Percentiles rank a stretch among this genome's conserved stretches.
Conservation (phyloP, 2,113 vertebrate genomes). For the Onychostoma macrolepis region DNA sequence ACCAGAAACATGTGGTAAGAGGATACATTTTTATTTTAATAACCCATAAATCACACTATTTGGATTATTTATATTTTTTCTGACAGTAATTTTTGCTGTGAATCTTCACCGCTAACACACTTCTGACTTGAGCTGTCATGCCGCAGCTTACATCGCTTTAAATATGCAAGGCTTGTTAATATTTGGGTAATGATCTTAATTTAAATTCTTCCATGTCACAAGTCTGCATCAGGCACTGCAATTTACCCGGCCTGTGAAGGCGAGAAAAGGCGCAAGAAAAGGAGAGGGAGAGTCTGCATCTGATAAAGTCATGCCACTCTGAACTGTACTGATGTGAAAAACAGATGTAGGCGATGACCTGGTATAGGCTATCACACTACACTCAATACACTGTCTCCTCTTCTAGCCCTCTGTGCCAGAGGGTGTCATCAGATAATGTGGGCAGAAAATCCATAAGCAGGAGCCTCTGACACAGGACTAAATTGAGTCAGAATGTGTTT, state of each 20-base stretch:
- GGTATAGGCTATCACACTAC: constrained; percentile 56
- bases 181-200: constrained; percentile 19
- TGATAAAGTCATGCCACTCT: constrained; percentile 64
- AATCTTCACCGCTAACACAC: not conserved
- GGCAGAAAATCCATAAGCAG: constrained; percentile 65
- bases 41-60: not conserved
- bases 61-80: not conserved
- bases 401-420: constrained; percentile 46
- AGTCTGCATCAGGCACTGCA: constrained; percentile 53
- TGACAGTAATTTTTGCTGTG: not conserved
- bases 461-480: constrained; percentile 60
- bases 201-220: constrained; percentile 30
- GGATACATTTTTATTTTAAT: not conserved
- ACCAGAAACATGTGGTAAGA: not conserved
- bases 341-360: constrained; percentile 54
- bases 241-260: constrained; percentile 58
- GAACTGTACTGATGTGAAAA: constrained; percentile 53
- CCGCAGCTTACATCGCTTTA: not conserved
- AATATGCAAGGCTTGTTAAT: constrained; percentile 8
- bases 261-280: constrained; percentile 32
- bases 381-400: constrained; percentile 59
- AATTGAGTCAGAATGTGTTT: constrained; percentile 69
- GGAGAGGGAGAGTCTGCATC: constrained; percentile 64
- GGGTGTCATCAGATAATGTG: constrained; percentile 54
- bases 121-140: constrained; percentile 10